Conservation (phyloP, 2,888 invertebrate genomes). For the Aporophyla nigra region DNA sequence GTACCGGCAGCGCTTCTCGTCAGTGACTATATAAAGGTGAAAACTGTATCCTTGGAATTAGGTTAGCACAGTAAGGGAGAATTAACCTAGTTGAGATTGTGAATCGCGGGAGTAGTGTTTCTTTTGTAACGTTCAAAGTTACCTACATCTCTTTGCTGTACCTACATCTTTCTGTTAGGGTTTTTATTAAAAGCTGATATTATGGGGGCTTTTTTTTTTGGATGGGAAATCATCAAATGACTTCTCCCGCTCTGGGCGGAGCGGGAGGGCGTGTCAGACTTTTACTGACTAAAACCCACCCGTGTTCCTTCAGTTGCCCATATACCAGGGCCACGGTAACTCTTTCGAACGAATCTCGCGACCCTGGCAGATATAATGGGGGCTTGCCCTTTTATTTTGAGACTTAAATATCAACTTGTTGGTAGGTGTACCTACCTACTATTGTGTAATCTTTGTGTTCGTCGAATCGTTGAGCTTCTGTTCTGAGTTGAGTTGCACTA, state of each 20-base stretch:
- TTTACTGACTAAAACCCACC: no score
- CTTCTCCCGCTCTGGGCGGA: no score
- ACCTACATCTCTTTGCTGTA: background rate
- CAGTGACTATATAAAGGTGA: conserved; percentile 65
- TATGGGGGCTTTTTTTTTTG: background rate
- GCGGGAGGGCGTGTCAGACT: no score
- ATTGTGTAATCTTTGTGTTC: no score
- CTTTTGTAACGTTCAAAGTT: conserved; percentile 21
- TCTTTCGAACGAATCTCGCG: no score
- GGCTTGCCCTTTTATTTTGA: no score
- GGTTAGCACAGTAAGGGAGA: conserved; percentile 61
- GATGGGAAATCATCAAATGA: no score
- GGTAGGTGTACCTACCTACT: background rate
- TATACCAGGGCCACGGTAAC: no score
- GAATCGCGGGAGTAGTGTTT: conserved; percentile 10
- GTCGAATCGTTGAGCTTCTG: no score
- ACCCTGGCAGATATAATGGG: no score
- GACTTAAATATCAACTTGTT: background rate
- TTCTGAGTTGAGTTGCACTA: no score
- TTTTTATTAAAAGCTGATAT: background rate
- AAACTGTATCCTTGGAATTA: conserved; percentile 67
- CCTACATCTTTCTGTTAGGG: background rate
- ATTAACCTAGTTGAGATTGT: conserved; percentile 59
- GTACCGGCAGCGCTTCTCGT: conserved; percentile 71
- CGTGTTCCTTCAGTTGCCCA: no score